A percentile compares a stretch with the other conserved stretches of the same genome.
Conservation (phyloP, 2,888 invertebrate genomes). For the Caenorhabditis virilis region DNA sequence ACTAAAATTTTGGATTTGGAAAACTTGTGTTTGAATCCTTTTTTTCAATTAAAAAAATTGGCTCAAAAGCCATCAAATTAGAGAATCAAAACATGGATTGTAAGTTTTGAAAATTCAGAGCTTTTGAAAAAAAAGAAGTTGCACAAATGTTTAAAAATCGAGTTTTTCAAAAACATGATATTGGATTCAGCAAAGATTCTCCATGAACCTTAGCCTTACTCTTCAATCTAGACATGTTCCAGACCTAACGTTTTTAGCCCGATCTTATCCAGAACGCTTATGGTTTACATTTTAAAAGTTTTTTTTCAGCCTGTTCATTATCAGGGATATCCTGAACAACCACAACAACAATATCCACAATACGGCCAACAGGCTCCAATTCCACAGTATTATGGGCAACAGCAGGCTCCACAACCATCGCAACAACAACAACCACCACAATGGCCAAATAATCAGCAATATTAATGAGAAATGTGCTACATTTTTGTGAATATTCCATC, state of each 20-base stretch:
- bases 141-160: neutral
- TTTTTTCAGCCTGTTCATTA: neutral
- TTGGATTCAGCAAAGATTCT: neutral
- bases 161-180: neutral
- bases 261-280: neutral
- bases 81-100: too few species aligned
- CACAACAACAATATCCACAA: neutral
- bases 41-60: too few species aligned
- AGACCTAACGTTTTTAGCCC: neutral
- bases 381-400: neutral
- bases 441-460: neutral
- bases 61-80: too few species aligned
- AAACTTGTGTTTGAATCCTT: too few species aligned
- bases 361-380: neutral
- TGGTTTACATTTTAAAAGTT: too few species aligned
- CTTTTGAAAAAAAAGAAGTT: too few species aligned
- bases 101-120: too few species aligned
- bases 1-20: too few species aligned
- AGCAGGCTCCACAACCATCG: neutral
- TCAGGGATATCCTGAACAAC: neutral
- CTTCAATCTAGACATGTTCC: neutral
- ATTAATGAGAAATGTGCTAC: neutral
- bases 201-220: neutral
- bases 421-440: neutral
- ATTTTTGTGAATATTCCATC: too few species aligned